Percentiles rank a stretch among this genome's conserved stretches.
Evolutionary conservation across 2,113 vertebrate species (phyloP).

Genomic region (Romanogobio albipinnatus): DNA sequence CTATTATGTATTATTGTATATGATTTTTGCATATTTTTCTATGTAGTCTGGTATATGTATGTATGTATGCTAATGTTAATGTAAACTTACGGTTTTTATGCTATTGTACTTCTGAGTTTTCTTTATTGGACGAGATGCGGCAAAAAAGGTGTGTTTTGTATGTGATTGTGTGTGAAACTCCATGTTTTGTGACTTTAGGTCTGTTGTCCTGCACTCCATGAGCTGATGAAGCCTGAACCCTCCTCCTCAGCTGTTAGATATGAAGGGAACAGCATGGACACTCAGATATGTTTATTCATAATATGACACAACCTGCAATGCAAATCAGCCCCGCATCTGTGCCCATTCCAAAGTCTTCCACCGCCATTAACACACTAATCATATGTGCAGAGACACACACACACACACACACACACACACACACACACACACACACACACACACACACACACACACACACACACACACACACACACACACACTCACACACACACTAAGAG

Average conservation of each 20-base stretch:
- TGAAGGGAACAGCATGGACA: constrained; percentile 51
- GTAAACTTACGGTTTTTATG: too few species aligned
- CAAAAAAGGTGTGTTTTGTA: too few species aligned
- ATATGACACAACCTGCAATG: constrained; percentile 25
- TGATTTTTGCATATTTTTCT: too few species aligned
- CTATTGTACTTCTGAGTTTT: too few species aligned
- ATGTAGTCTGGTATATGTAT: too few species aligned
- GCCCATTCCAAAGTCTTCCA: neutral
- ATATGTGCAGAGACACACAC: neutral
- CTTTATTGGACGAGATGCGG: too few species aligned
- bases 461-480: too few species aligned
- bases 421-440: too few species aligned
- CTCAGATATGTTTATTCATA: constrained; percentile 49
- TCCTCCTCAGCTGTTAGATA: constrained; percentile 11
- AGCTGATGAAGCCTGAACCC: neutral
- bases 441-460: too few species aligned
- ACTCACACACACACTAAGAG: neutral
- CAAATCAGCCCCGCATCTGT: constrained; percentile 22
- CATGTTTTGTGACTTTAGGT: neutral
- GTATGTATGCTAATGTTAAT: too few species aligned
- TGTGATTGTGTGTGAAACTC: too few species aligned
- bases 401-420: neutral
- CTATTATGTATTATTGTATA: too few species aligned
- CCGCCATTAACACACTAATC: constrained; percentile 25
- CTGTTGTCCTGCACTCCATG: neutral